Base-by-base conservation (phyloP, 2,113 vertebrate genomes). In the Rhea americana region DNA sequence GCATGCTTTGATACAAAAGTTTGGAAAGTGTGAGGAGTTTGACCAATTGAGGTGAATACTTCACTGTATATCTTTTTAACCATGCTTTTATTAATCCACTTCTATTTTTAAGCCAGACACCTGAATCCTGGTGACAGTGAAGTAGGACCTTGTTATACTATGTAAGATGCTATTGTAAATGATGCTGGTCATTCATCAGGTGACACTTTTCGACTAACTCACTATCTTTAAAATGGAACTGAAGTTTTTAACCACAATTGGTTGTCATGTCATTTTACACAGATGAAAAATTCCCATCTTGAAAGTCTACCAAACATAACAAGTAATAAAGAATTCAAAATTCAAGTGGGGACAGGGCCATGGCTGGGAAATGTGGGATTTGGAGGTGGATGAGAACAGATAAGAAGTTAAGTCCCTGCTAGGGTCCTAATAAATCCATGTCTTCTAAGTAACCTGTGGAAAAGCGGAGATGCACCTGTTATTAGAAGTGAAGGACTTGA, bases 151-250 rank as follows among this genome's bases (percentile, higher is more conserved):
- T 76, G 12, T 26, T 35, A 58, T 14, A 58, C 24, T 74, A 10
- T 11, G 45, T 32, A 7, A 82, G 17, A 32, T 37, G 11, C 28
- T 68, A 18, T 11, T 51, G 9, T 8, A 85, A 73, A 58, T 10
- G 0, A 41, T 55, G 8, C 50, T 47, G 26, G 70, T 53, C 10
- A 22, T 37, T 70, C 9, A 26, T 6, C 0, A 1, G 19, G 28
- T 56, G 41, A 68, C 6, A 51, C 1, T 55, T 81, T 72, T 39
- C 13, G 26, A 37, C 1, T 5, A 45, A 8, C 4, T 35, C 24
- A n/a, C 9, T 22, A 10, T 21, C 20, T 83, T 67, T 71, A 26
- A 76, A 72, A 81, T 16, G 9, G 11, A 19, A 71, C 19, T 8
- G 5, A 77, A 8, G 7, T 58, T 86, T 80, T 88, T 47, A 73